phyloP scores from a whole-genome alignment of 2,888 invertebrate genomes.

The Bedellia somnulentella region DNA sequence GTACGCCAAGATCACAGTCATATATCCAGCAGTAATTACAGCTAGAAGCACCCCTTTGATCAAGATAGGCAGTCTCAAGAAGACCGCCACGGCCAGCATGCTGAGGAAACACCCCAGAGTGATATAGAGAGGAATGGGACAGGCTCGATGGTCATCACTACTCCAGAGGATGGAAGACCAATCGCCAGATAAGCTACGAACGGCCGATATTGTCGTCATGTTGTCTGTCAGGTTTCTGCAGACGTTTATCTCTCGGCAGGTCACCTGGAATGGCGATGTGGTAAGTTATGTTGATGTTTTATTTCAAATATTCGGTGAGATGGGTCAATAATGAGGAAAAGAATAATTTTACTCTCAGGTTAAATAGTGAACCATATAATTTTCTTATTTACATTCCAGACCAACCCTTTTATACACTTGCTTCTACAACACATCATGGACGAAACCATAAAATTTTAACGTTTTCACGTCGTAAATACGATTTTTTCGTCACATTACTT shows the following conservation, averaged over 20 bases:
- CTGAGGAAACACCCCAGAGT: conserved; percentile 83
- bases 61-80: conserved; percentile 78
- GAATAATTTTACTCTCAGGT: too few species aligned
- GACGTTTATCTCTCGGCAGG: conserved; percentile 40
- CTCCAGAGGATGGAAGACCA: conserved; percentile 37
- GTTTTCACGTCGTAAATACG: too few species aligned
- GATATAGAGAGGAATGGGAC: conserved; percentile 85
- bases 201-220: conserved; percentile 51
- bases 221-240: conserved; percentile 45
- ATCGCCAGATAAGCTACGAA: conserved; percentile 32
- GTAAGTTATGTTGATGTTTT: background rate
- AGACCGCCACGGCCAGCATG: conserved; percentile 82
- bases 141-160: conserved; percentile 70
- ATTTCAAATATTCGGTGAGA: background rate
- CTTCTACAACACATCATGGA: too few species aligned
- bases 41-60: conserved; percentile 77
- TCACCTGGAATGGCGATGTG: conserved; percentile 25
- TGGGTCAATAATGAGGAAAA: too few species aligned
- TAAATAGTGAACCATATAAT: too few species aligned
- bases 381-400: too few species aligned
- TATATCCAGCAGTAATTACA: conserved; percentile 78
- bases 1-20: conserved; percentile 77
- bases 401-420: too few species aligned
- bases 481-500: too few species aligned
- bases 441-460: too few species aligned